Evolutionary conservation across 2,113 vertebrate species (phyloP).

Genomic region (Erinaceus europaeus): DNA sequence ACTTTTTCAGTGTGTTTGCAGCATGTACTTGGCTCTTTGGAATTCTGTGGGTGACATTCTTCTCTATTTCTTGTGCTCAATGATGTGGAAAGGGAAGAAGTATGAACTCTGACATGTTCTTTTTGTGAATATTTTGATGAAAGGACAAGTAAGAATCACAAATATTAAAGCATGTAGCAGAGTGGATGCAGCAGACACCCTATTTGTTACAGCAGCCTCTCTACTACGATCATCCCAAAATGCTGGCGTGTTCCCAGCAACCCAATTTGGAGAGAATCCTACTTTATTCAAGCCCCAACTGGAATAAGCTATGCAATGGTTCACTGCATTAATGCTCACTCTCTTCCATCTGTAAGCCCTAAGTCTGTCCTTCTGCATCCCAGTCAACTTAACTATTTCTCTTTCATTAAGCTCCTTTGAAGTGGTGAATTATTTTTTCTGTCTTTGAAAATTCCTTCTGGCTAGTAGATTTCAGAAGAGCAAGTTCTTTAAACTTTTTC

Average conservation of each 20-base stretch:
- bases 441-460: conserved; percentile 72
- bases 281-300: conserved; percentile 48
- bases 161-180: conserved; percentile 38
- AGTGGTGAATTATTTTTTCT: conserved; percentile 63
- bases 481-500: conserved; percentile 61
- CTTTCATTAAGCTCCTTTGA: conserved; percentile 72
- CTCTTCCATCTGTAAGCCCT: conserved; percentile 16
- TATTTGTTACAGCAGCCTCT: conserved; percentile 9
- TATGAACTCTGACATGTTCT: conserved; percentile 49
- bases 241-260: conserved; percentile 21
- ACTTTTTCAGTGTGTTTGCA: background rate
- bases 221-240: conserved; percentile 7
- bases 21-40: conserved; percentile 37
- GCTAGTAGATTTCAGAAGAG: conserved; percentile 61
- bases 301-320: conserved; percentile 3
- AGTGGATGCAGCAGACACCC: conserved; percentile 28
- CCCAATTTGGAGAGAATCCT: conserved; percentile 61
- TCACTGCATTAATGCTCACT: conserved; percentile 47
- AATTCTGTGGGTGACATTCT: conserved; percentile 59
- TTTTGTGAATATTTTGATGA: conserved; percentile 10
- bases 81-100: conserved; percentile 32
- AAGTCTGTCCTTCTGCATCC: background rate
- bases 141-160: conserved; percentile 25
- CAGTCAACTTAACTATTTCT: conserved; percentile 49
- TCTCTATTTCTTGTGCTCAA: conserved; percentile 22